Conservation (phyloP, 2,797 vertebrate genomes). For the Poeciliopsis infans region DNA sequence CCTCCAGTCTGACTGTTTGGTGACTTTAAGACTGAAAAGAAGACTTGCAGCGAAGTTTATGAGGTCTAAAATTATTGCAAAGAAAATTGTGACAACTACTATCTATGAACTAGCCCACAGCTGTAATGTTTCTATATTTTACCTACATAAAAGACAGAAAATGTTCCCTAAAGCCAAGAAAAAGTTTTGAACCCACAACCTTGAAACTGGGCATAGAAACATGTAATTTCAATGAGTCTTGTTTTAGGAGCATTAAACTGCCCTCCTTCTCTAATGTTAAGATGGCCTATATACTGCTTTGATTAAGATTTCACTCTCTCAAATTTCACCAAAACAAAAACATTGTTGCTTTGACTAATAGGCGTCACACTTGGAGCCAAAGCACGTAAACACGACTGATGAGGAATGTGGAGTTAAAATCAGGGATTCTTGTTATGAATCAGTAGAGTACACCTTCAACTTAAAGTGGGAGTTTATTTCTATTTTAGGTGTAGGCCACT, state of each 20-base stretch:
- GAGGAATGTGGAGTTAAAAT: constrained; percentile 16
- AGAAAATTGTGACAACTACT: neutral
- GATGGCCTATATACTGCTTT: constrained; percentile 2
- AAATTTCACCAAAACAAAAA: constrained; percentile 39
- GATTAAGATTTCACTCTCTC: neutral
- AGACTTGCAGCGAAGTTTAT: neutral
- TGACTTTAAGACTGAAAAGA: constrained; percentile 3
- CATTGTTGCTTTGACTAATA: constrained; percentile 42
- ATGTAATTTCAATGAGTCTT: neutral
- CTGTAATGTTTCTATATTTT: neutral
- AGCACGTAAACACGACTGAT: constrained; percentile 38
- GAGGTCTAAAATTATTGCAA: neutral
- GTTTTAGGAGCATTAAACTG: constrained; percentile 5
- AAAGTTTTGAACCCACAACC: neutral
- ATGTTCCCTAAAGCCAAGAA: neutral
- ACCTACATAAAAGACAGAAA: neutral
- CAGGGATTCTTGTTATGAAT: constrained; percentile 25
- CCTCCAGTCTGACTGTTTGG: neutral
- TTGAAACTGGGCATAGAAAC: constrained; percentile 2
- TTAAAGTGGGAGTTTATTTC: constrained; percentile 1
- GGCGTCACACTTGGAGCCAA: constrained; percentile 21
- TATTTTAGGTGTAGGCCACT: neutral
- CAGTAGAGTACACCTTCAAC: constrained; percentile 1
- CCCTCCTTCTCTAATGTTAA: neutral
- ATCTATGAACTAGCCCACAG: neutral